Percentiles rank a stretch among this genome's conserved stretches.
Evolutionary conservation across 2,888 invertebrate species (phyloP).

Genomic region (Drosophila subsilvestris): DNA sequence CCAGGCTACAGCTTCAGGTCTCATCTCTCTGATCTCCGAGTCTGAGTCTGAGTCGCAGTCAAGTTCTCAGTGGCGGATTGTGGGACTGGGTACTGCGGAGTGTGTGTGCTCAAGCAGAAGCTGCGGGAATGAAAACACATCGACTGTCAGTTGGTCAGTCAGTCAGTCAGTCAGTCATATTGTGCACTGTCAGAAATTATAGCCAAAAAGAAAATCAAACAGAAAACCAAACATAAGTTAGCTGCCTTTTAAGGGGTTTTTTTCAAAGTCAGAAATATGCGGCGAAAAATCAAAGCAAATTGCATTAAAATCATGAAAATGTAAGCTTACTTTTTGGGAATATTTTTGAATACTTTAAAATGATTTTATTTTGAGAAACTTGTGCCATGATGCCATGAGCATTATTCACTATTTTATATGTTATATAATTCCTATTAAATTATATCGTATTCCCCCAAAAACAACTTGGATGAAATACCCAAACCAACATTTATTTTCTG

Average conservation of each 20-base stretch:
- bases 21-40: slow-evolving; percentile 1
- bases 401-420: no score
- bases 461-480: no score
- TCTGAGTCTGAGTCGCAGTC: slow-evolving; percentile 21
- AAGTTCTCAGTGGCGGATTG: slow-evolving; percentile 33
- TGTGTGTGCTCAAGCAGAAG: slow-evolving; percentile 77
- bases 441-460: no score
- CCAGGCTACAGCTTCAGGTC: slow-evolving; percentile 12
- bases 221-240: no score
- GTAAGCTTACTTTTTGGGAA: no score
- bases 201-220: background rate
- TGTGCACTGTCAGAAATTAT: slow-evolving; percentile 13
- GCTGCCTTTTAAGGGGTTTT: no score
- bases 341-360: no score
- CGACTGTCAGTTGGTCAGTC: slow-evolving; percentile 52
- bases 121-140: slow-evolving; percentile 56
- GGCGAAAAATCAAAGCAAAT: background rate
- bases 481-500: no score
- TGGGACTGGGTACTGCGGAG: slow-evolving; percentile 15
- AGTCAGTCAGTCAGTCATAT: slow-evolving; percentile 38
- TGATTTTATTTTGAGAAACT: no score
- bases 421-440: no score
- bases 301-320: background rate
- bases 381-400: no score
- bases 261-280: no score